Evolutionary conservation across 2,888 invertebrate species (phyloP).

Genomic region (Tethea ocularis): DNA sequence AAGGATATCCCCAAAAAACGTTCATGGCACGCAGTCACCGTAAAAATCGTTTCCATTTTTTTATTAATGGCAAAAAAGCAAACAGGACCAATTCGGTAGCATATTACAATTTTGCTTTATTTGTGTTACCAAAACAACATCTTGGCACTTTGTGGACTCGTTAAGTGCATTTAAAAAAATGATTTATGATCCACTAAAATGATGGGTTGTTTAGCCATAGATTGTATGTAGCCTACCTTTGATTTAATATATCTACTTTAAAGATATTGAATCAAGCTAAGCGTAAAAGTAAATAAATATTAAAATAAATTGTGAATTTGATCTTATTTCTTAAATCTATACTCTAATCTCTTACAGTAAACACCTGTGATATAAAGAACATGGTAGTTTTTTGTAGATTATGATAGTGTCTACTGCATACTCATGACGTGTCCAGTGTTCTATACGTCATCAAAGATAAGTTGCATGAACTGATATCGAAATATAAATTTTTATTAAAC

Average conservation of each 20-base stretch:
- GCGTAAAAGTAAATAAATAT: too few relatives aligned
- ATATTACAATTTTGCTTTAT: slow-evolving; percentile 63
- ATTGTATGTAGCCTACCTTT: background rate
- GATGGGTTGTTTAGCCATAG: slow-evolving; percentile 19
- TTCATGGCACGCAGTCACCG: slow-evolving; percentile 30
- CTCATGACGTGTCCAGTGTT: too few relatives aligned
- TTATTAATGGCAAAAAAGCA: slow-evolving; percentile 51
- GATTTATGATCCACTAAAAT: slow-evolving; percentile 59
- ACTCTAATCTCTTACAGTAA: too few relatives aligned
- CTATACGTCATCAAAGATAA: too few relatives aligned
- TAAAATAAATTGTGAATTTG: too few relatives aligned
- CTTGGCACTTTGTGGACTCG: slow-evolving; percentile 62
- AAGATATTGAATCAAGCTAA: too few relatives aligned
- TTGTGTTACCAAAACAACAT: slow-evolving; percentile 54
- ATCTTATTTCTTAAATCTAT: too few relatives aligned
- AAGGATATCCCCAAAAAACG: slow-evolving; percentile 31
- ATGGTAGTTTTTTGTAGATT: too few relatives aligned
- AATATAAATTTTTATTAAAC: too few relatives aligned
- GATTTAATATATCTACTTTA: background rate
- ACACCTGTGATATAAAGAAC: too few relatives aligned
- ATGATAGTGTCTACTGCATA: too few relatives aligned
- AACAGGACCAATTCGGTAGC: slow-evolving; percentile 69
- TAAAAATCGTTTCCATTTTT: slow-evolving; percentile 55
- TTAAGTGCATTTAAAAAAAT: slow-evolving; percentile 57
- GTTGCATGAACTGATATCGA: too few relatives aligned